These are phyloP conservation scores for Protobothrops flavoviridis DNA, from an alignment of 2,113 vertebrate species.

Conservation along the genomic window DNA sequence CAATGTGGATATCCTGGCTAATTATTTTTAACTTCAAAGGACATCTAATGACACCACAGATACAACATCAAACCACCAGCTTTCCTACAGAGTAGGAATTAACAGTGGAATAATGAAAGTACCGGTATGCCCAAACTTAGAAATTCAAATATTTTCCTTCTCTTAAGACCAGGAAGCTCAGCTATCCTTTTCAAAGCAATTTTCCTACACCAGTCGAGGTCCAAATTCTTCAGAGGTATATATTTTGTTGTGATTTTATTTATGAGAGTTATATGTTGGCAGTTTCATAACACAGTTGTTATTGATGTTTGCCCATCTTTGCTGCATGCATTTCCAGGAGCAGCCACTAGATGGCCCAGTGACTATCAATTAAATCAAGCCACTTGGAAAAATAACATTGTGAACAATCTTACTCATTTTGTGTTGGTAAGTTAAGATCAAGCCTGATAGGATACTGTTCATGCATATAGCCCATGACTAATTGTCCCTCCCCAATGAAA, in stretches of 20 bases:
- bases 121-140: neutral
- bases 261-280: neutral
- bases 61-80: conserved; percentile 7
- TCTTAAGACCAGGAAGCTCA: neutral
- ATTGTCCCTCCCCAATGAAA: neutral
- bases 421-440: neutral
- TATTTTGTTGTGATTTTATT: neutral
- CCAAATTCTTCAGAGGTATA: neutral
- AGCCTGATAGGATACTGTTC: neutral
- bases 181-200: neutral
- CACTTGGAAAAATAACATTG: neutral
- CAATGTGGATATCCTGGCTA: conserved; percentile 44
- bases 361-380: neutral
- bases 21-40: conserved; percentile 55
- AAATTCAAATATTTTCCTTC: neutral
- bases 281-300: conserved; percentile 2
- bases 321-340: neutral
- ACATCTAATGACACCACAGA: conserved; percentile 29
- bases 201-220: neutral
- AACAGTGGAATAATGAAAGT: neutral
- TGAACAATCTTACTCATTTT: neutral
- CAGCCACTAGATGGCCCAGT: neutral
- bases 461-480: neutral
- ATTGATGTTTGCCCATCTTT: neutral
- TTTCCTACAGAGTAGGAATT: neutral